Conservation (phyloP, 2,113 vertebrate species). For the Platanista minor region DNA sequence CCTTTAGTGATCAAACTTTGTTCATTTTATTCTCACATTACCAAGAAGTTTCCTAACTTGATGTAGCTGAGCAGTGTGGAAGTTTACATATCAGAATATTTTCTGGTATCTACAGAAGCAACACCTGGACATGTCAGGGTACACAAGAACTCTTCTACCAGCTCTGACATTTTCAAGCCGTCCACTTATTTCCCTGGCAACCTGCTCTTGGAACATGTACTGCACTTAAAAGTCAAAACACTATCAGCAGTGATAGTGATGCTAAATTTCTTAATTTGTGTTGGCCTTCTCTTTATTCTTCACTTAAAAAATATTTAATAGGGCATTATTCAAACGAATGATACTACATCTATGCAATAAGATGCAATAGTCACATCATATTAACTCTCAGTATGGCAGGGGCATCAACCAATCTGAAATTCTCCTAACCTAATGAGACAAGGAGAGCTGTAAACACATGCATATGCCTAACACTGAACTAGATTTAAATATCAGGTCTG, state of each 20-base stretch:
- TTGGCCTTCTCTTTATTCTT: neutral
- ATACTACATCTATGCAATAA: neutral
- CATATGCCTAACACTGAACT: neutral
- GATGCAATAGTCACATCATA: neutral
- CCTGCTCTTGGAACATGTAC: neutral
- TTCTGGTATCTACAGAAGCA: neutral
- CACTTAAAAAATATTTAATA: neutral
- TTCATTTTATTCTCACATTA: neutral
- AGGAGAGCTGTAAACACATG: neutral
- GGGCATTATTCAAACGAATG: neutral
- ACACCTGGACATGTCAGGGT: rapidly evolving
- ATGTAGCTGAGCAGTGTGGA: neutral
- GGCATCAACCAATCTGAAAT: neutral
- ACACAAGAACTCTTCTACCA: neutral
- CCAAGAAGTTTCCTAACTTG: neutral
- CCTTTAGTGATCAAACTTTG: neutral
- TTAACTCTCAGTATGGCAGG: neutral
- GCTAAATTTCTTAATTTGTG: neutral
- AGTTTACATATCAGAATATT: neutral
- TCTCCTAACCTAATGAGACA: neutral
- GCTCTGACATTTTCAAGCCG: neutral
- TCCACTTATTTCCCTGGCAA: neutral
- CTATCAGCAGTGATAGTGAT: neutral
- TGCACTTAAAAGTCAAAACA: neutral
- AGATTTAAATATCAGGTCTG: neutral